Base-by-base conservation (phyloP, 2,888 invertebrate species). In the Petrolisthes manimaculis region DNA sequence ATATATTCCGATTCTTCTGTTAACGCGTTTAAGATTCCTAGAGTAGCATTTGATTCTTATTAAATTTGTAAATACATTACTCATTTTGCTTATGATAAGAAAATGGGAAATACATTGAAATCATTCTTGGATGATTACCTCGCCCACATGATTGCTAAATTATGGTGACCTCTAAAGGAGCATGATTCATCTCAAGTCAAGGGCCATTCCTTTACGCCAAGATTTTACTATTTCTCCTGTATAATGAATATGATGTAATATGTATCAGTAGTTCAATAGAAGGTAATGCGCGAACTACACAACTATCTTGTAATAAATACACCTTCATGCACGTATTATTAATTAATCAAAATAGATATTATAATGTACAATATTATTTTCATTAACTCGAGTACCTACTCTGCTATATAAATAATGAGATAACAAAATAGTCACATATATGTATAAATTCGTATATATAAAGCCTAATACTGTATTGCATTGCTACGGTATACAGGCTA, bases 91-190 rank as follows among this genome's bases (percentile, higher is more conserved):
- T 12, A 71, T 71, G 14, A n/a, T 71, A 21, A 71, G 71, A 71
- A 71, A 71, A 71, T 71, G 71, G 71, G 71, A 71, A 71, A 71
- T 71, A 71, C n/a, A 71, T 71, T 71, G 71, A 21, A 71, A 71
- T 71, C 71, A n/a, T 21, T 71, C 21, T 12, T n/a, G n/a, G n/a
- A n/a, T n/a, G n/a, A n/a, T n/a, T n/a, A n/a, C n/a, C n/a, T 71
- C n/a, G 21, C n/a, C 21, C 21, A 14, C 21, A 18, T 71, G 71
- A 71, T 71, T n/a, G 71, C 71, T n/a, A 21, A 71, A 71, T 71
- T 71, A 71, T 21, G 3, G 71, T 21, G 71, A 71, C 71, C 71
- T 71, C 71, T 6, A 18, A 21, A 14, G 71, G 21, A 21, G 21
- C 71, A 71, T 71, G 71, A 71, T 12, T 71, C 71, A 71, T 71